A percentile compares a stretch with the other conserved stretches of the same genome.
Evolutionary conservation across 92 coral and sea anemone genomes (phyloP).

Genomic region (Epizoanthus rinbou): DNA sequence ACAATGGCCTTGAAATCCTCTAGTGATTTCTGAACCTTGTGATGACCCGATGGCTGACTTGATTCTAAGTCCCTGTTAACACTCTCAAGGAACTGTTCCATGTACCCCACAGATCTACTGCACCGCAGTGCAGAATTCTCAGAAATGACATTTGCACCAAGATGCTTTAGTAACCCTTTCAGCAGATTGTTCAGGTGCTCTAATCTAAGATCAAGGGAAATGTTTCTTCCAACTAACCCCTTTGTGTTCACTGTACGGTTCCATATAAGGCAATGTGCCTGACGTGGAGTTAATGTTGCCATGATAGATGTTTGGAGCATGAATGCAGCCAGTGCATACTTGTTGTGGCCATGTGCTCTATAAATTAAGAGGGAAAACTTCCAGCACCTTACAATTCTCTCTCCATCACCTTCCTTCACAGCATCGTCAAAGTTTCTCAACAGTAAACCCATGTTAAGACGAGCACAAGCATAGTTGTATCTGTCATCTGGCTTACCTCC

Average conservation of each 20-base stretch:
- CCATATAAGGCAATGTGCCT: constrained; percentile 61
- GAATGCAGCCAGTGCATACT: constrained; percentile 75
- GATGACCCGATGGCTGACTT: constrained; percentile 44
- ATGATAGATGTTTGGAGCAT: constrained; percentile 37
- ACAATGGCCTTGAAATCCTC: constrained; percentile 31
- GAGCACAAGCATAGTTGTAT: constrained; percentile 56
- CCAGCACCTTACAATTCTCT: constrained; percentile 55
- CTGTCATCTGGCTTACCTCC: constrained; percentile 49
- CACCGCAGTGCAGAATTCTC: constrained; percentile 31
- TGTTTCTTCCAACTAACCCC: constrained; percentile 56
- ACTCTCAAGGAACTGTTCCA: constrained; percentile 7
- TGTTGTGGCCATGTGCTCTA: constrained; percentile 52
- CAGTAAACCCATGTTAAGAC: constrained; percentile 54
- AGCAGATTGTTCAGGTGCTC: constrained; percentile 37
- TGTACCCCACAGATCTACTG: constrained; percentile 11
- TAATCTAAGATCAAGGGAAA: constrained; percentile 54
- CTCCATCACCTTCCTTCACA: constrained; percentile 76
- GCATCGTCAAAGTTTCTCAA: constrained; percentile 72
- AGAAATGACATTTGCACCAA: constrained; percentile 29
- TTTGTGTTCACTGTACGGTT: constrained; percentile 57
- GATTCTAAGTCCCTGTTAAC: constrained; percentile 42
- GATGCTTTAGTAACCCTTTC: constrained; percentile 34
- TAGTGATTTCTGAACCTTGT: constrained; percentile 28
- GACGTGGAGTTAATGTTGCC: constrained; percentile 48
- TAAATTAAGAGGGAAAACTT: constrained; percentile 52